Evolutionary conservation across 2,888 invertebrate genomes (phyloP).

Genomic region (Lepetodrilus schrolli): DNA sequence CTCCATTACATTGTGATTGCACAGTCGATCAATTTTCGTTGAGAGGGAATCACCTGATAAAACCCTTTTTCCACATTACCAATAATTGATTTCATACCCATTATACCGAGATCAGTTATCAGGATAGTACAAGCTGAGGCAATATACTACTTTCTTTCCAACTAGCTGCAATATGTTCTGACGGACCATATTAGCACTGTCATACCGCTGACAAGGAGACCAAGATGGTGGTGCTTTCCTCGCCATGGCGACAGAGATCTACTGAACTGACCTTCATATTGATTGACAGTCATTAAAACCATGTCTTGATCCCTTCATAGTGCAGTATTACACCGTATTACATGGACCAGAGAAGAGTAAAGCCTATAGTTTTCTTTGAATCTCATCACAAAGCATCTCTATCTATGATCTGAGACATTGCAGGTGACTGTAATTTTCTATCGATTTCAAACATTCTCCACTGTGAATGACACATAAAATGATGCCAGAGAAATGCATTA

Average conservation of each 20-base stretch:
- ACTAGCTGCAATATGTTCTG: no score
- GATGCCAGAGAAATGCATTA: not conserved
- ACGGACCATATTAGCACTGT: no score
- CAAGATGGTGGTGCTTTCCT: not conserved
- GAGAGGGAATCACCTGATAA: no score
- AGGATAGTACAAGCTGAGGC: no score
- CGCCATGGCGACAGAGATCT: not conserved
- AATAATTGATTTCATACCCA: no score
- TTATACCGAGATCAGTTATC: no score
- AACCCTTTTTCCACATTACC: no score
- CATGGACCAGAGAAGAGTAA: not conserved
- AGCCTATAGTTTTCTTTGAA: not conserved
- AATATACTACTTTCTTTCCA: no score
- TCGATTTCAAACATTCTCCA: not conserved
- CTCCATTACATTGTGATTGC: no score
- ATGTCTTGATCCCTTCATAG: not conserved
- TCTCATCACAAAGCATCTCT: not conserved
- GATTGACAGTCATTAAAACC: not conserved
- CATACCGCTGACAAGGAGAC: no score
- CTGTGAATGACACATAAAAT: not conserved
- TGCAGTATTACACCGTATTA: not conserved
- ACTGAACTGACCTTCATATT: not conserved
- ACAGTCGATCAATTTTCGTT: no score
- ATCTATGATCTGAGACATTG: not conserved
- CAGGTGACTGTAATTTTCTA: not conserved